A percentile compares a stretch with the other conserved stretches of the same genome.
These are phyloP conservation scores for Stenoptilia bipunctidactyla DNA, from an alignment of 2,888 invertebrate species.

Conservation along the genomic window DNA sequence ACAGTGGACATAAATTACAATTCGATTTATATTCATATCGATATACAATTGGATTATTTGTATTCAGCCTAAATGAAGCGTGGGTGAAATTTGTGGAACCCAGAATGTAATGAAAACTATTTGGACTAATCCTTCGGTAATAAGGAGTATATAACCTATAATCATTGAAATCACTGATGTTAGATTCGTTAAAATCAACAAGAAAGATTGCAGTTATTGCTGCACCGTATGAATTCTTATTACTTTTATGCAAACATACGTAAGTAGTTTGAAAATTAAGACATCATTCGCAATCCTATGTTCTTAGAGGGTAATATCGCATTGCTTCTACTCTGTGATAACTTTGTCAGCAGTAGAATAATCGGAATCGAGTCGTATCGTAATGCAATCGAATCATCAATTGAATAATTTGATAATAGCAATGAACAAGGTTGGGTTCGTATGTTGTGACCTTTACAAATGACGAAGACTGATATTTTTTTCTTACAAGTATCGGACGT, in stretches of 20 bases:
- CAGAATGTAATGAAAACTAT: not conserved
- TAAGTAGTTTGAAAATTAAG: too few species aligned
- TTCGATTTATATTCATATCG: constrained; percentile 31
- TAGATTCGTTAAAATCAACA: constrained; percentile 50
- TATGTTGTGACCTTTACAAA: constrained; percentile 39
- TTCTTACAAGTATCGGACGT: too few species aligned
- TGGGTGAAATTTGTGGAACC: constrained; percentile 22
- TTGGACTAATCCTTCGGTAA: not conserved
- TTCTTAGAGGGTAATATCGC: too few species aligned
- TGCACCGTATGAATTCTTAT: constrained; percentile 56
- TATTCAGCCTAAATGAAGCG: constrained; percentile 32
- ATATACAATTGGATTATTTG: constrained; percentile 18
- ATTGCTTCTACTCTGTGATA: too few species aligned
- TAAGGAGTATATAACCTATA: constrained; percentile 23
- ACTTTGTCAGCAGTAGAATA: constrained; percentile 17
- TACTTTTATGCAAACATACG: constrained; percentile 27
- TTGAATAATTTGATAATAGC: constrained; percentile 50
- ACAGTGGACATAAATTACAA: constrained; percentile 26
- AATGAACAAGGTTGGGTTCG: constrained; percentile 39
- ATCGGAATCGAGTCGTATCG: constrained; percentile 30
- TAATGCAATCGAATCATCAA: constrained; percentile 34
- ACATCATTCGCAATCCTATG: too few species aligned
- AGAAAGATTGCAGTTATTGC: constrained; percentile 60
- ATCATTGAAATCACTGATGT: constrained; percentile 51
- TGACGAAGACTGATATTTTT: not conserved